Base-by-base conservation (phyloP, 2,888 invertebrate genomes). In the Portevinia maculata region DNA sequence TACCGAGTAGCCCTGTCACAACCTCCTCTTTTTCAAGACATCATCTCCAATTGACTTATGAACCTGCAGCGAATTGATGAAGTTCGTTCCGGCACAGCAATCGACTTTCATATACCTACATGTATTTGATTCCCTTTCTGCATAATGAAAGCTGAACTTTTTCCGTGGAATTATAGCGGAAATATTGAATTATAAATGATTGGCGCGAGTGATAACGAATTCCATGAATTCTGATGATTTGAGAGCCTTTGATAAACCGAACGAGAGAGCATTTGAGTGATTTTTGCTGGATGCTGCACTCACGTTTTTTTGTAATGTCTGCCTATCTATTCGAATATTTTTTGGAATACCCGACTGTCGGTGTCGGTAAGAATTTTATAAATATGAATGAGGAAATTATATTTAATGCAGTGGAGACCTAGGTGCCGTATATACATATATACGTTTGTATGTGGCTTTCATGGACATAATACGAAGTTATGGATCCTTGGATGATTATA, bases 131-230 rank as follows among this genome's bases (percentile, higher is more conserved):
- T 70, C 64, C 32, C 9, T 28, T 65, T 55, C 55, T 39, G 55
- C 62, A 70, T 62, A 62, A 39, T 69, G 48, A 55, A 32, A 46
- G 53, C 32, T 57, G 48, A 62, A 76, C 37, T 76, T 55, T 69
- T 57, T 13, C 60, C 48, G 24, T 60, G 65, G 46, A 71, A 65
- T 65, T 65, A 81, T 69, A 19, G 62, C 39, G 64, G 70, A 64
- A 64, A 65, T 76, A 81, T 76, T 81, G 65, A 81, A 81, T 81
- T 75, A 81, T 76, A 64, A 76, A 81, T 71, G 81, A 76, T 76
- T 76, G 75, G 70, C 53, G 50, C 48, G 60, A 75, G 76, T 71
- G 75, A 70, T 81, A 81, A 81, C 46, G 70, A 81, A 81, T 81
- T 81, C 81, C 81, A 76, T 76, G 76, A 81, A 81, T 81, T 70